These are phyloP conservation scores for Halocynthia roretzi DNA, from an alignment of 23 tunicate genomes.

Conservation along the genomic window DNA sequence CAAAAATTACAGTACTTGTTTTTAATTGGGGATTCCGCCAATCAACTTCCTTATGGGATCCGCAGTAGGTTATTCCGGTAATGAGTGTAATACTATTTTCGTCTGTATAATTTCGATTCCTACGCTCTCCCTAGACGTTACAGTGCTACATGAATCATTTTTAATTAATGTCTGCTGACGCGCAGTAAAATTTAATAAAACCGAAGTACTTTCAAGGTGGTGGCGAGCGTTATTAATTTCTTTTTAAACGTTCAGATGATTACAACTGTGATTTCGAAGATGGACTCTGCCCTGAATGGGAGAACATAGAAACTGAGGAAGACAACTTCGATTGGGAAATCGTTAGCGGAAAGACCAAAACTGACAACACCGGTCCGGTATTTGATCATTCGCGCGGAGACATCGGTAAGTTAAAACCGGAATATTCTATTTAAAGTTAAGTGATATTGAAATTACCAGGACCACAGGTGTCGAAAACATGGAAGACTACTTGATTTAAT, in stretches of 20 bases:
- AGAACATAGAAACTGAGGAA: constrained; percentile 3
- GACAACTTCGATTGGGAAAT: constrained; percentile 62
- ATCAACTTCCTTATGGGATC: too few species aligned
- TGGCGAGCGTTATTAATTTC: not conserved
- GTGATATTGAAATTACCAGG: not conserved
- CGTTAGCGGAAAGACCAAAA: constrained; percentile 21
- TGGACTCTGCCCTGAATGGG: constrained; percentile 59
- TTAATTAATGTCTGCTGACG: too few species aligned
- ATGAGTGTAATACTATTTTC: too few species aligned
- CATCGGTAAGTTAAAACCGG: constrained; percentile 25
- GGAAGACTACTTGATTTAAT: not conserved
- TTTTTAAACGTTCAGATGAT: constrained; percentile 14
- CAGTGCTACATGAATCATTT: too few species aligned
- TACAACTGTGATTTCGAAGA: constrained; percentile 57
- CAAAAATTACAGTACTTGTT: too few species aligned
- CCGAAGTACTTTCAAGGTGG: too few species aligned
- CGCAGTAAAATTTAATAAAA: too few species aligned
- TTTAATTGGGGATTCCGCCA: too few species aligned
- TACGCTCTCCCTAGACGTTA: too few species aligned
- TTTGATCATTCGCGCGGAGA: constrained; percentile 52
- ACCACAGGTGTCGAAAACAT: not conserved
- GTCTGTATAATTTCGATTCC: too few species aligned
- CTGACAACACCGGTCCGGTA: constrained; percentile 47
- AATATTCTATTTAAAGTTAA: constrained; percentile 5
- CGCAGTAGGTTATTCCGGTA: too few species aligned